A percentile compares a stretch with the other conserved stretches of the same genome.
phyloP scores from a whole-genome alignment of 2,113 vertebrate genomes.

The Mus musculus region GRCm39 chr2:140091001-140091500 shows the following conservation, averaged over 20 bases:
- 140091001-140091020: not conserved
- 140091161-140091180: not conserved
- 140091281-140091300: conserved; percentile 37
- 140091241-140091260: conserved; percentile 9
- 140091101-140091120: not conserved
- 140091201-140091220: conserved; percentile 1
- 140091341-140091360: not conserved
- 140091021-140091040: not conserved
- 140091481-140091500: not conserved
- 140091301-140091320: conserved; percentile 26
- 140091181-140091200: not conserved
- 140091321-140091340: conserved; percentile 4
- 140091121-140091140: not conserved
- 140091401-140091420: not conserved
- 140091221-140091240: conserved; percentile 14
- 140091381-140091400: not conserved
- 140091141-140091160: not conserved
- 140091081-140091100: not conserved
- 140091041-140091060: not conserved
- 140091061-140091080: not conserved
- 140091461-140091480: conserved; percentile 32
- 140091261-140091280: not conserved
- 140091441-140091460: not conserved
- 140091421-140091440: conserved; percentile 1
- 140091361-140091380: not conserved